A percentile compares a stretch with the other conserved stretches of the same genome.
These are phyloP conservation scores for Ylistrum balloti DNA, from an alignment of 1,140 invertebrate genomes.

Conservation along the genomic window DNA sequence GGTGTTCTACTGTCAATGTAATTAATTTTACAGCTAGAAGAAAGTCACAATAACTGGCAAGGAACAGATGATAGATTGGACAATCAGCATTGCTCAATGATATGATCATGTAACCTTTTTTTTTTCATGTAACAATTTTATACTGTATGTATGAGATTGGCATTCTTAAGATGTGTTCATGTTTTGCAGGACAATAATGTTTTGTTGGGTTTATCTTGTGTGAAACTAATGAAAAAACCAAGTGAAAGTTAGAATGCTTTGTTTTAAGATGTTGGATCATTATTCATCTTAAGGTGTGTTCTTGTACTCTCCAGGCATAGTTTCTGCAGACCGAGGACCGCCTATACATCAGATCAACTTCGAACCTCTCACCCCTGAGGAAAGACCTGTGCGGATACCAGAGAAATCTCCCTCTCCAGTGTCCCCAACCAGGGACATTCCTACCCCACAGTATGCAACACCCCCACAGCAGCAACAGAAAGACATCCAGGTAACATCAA, in stretches of 20 bases:
- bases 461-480: conserved; percentile 63
- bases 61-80: too few species aligned
- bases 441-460: conserved; percentile 52
- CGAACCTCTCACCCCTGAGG: conserved; percentile 63
- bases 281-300: background rate
- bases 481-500: conserved; percentile 65
- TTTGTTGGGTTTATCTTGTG: background rate
- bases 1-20: too few species aligned
- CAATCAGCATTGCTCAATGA: too few species aligned
- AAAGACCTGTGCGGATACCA: conserved; percentile 56
- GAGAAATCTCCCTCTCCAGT: conserved; percentile 52
- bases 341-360: conserved; percentile 75
- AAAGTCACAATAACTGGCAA: too few species aligned
- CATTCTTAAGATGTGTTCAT: background rate
- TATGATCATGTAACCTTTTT: too few species aligned
- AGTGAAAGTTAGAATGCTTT: background rate
- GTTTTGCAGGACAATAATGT: background rate
- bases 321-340: conserved; percentile 73
- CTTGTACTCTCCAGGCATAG: conserved; percentile 68
- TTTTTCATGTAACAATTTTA: too few species aligned
- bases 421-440: conserved; percentile 47
- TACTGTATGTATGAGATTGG: too few species aligned
- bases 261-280: background rate
- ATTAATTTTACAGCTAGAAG: too few species aligned
- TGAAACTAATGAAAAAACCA: background rate